Evolutionary conservation across 2,888 invertebrate genomes (phyloP), one percentile per base, ranked within the genome.

Genomic region (Torymus tubicola): DNA sequence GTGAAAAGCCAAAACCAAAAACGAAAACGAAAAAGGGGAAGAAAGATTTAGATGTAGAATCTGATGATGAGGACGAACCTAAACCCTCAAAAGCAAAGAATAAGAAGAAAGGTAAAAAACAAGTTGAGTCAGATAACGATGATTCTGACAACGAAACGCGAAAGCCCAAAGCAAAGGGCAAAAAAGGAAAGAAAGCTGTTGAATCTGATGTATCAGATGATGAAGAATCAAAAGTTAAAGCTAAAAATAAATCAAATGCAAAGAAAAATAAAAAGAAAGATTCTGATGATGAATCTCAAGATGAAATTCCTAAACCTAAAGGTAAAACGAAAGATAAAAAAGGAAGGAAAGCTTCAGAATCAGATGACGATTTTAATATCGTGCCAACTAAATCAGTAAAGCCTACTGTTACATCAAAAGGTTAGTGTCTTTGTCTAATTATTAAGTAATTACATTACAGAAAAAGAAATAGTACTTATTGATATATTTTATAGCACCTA

Each of bases 11-110:
- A 31, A 84, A 83, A 74, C 60, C 63, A 79, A 84, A 80, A 69
- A 21, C 81, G 4, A 82, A 83, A 69, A 64, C 58, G 16, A 82
- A 84, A 78, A 76, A 81, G 81, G 83, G 84, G 55, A 82, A 91
- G 50, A 92, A 92, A 72, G 92, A 92, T 80, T 90, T 90, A 69
- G 92, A 92, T 82, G 87, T 90, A 58, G 92, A 92, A 65, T 90
- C 90, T 71, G 93, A 93, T 64, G 88, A 91, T 87, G 87, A 92
- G 87, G 86, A 92, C 89, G 87, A 91, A 85, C 85, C 91, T 87
- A 84, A 91, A 92, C 93, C 86, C 93, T 92, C 80, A 0, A 87
- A 85, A 68, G 61, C 24, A 50, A 85, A 85, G 67, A 86, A 84
- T 65, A 86, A 92, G 75, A 92, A 92, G 77, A 88, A 90, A 52